Evolutionary conservation across 2,113 vertebrate genomes (phyloP).

Genomic region (Fukomys damarensis): DNA sequence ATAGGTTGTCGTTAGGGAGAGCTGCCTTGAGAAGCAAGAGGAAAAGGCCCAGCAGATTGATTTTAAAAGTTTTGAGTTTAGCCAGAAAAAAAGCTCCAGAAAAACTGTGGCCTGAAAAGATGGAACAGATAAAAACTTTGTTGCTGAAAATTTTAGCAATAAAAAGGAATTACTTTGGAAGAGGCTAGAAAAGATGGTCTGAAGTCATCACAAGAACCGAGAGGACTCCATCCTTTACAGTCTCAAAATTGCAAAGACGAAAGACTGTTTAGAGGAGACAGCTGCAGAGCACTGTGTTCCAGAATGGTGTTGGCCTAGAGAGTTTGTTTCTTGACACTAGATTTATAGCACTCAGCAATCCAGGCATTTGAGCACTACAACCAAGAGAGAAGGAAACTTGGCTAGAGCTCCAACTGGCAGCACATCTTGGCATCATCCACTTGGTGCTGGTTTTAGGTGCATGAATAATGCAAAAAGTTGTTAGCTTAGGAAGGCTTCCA

Average conservation of each 20-base stretch:
- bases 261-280: too few relatives aligned
- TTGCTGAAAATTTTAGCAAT: background rate
- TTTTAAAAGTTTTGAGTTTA: background rate
- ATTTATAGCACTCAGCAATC: background rate
- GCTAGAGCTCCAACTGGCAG: background rate
- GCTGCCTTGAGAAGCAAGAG: background rate
- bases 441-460: too few relatives aligned
- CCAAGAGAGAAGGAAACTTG: background rate
- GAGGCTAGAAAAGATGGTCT: background rate
- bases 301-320: background rate
- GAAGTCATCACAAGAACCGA: background rate
- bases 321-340: background rate
- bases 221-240: too few relatives aligned
- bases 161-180: background rate
- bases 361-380: background rate
- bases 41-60: background rate
- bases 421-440: background rate
- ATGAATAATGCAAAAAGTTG: background rate
- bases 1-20: background rate
- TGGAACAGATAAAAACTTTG: background rate
- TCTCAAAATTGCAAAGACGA: too few relatives aligned
- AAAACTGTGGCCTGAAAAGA: background rate
- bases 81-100: background rate
- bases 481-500: background rate
- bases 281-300: too few relatives aligned